Evolutionary conservation across 2,888 invertebrate genomes (phyloP), one percentile per base, ranked within the genome.

Genomic region (Lottia gigantea): DNA sequence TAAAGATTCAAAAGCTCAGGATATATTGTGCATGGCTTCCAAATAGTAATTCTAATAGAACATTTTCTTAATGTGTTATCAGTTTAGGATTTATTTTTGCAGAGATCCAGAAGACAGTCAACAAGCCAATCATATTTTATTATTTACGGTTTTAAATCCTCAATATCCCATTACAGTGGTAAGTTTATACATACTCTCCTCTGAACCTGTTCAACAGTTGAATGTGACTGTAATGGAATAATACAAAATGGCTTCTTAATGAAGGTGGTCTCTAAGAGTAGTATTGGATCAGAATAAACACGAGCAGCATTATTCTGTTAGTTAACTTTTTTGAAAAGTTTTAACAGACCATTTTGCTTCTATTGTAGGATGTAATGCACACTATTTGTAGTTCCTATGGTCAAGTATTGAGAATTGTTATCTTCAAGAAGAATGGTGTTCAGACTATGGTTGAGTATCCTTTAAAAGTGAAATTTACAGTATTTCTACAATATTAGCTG

Each of bases 381-480:
- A 97, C 98, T 83, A 98, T 99, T 89, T 97, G 96, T 90, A 92
- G 94, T 83, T 93, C 96, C 75, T 95, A 95, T 91, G 98, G 98
- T 65, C 94, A 95, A 89, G 98, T 99, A 62, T 93, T 96, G 82
- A 93, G 98, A 88, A 97, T 99, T 90, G 98, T 98, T 78, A 97
- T 99, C 87, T 98, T 98, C 91, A 97, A 97, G 92, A 98, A 98
- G 91, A 97, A 97, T 88, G 97, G 97, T 78, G 95, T 98, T 14
- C 98, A 98, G 90, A 97, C 97, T 75, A 97, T 98, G 97, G 96
- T 98, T 85, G 98, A 98, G 95, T 96, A 95, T 96, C 95, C 95
- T 95, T 95, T 55, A 11, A 55, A 40, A 8, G 6, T 8, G 1
- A 11, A 40, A 40, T 40, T 4, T 40, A 8, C 1, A 6, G 11